Percentiles rank a stretch among this genome's conserved stretches.
Conservation (phyloP, 2,888 invertebrate genomes). For the Callosobruchus maculatus region DNA sequence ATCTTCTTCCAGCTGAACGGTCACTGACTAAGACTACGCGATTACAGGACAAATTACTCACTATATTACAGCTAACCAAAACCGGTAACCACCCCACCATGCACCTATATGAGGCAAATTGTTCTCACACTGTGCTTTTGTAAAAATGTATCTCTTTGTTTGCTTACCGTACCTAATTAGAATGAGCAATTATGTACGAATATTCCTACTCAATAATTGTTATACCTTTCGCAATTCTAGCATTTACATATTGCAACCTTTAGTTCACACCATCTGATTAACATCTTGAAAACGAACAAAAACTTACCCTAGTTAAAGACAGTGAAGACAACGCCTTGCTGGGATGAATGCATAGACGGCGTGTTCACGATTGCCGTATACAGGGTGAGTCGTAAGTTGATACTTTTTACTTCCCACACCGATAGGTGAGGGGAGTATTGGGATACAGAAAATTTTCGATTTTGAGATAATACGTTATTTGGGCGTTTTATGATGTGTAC, state of each 20-base stretch:
- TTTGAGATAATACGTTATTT: too few relatives aligned
- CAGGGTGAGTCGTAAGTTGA: not conserved
- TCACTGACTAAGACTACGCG: too few relatives aligned
- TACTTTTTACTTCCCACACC: too few relatives aligned
- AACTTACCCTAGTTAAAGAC: not conserved
- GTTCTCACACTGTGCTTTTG: not conserved
- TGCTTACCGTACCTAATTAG: not conserved
- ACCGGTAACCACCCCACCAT: too few relatives aligned
- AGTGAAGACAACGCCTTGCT: too few relatives aligned
- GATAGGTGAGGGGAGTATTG: too few relatives aligned
- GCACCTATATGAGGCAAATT: not conserved
- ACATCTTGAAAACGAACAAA: not conserved
- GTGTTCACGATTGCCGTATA: not conserved
- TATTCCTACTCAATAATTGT: not conserved
- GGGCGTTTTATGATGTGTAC: too few relatives aligned
- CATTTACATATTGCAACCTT: not conserved
- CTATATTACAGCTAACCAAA: too few relatives aligned
- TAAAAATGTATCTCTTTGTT: not conserved
- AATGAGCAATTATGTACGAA: not conserved
- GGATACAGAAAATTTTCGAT: too few relatives aligned
- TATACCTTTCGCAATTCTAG: not conserved
- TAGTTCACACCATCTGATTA: not conserved
- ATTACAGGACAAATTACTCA: too few relatives aligned
- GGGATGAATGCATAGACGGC: not conserved
- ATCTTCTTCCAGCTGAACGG: too few relatives aligned